These are phyloP conservation scores for Sarcophilus harrisii DNA, from an alignment of 2,797 vertebrate genomes.

Conservation along the genomic window DNA sequence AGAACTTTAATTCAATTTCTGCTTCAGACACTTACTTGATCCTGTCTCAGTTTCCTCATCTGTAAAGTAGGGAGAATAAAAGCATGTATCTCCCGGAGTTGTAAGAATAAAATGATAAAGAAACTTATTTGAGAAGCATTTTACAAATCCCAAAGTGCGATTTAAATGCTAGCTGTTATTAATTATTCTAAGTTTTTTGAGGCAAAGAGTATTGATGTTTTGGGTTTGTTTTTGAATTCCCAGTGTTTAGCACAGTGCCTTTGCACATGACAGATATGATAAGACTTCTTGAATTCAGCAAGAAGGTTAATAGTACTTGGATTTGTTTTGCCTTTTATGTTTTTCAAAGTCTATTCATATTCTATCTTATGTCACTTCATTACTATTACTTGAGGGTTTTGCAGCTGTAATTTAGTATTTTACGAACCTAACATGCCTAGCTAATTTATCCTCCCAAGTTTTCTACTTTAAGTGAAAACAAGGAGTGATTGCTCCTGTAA, in stretches of 20 bases:
- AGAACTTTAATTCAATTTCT: not conserved
- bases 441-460: not conserved
- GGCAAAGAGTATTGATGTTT: not conserved
- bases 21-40: not conserved
- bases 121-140: not conserved
- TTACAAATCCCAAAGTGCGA: not conserved
- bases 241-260: not conserved
- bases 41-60: not conserved
- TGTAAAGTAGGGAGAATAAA: not conserved
- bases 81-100: not conserved
- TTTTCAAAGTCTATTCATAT: not conserved
- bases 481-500: not conserved
- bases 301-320: fast-evolving
- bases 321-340: not conserved
- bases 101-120: not conserved
- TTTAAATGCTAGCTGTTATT: not conserved
- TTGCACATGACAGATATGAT: not conserved
- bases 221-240: not conserved
- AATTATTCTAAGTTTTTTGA: not conserved
- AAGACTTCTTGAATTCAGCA: not conserved
- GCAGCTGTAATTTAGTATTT: not conserved
- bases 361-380: not conserved
- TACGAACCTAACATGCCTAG: not conserved
- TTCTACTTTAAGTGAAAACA: not conserved
- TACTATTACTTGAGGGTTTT: not conserved